These are phyloP conservation scores for Limulus polyphemus DNA, from an alignment of 2,888 invertebrate species.

Conservation along the genomic window DNA sequence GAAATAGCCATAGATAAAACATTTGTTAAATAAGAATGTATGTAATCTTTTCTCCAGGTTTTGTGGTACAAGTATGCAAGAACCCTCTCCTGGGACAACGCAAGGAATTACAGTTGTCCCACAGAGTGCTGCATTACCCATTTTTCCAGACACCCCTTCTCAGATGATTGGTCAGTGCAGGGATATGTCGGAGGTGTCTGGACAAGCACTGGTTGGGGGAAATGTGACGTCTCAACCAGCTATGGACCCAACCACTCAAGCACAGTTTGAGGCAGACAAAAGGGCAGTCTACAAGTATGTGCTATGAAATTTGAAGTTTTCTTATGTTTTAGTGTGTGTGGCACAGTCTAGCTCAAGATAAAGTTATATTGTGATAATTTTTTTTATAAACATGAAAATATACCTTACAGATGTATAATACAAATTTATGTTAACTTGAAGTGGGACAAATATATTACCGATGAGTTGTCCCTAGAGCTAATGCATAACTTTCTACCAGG, in stretches of 20 bases:
- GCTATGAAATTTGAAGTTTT: neutral
- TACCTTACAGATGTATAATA: too few relatives aligned
- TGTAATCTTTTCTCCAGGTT: too few relatives aligned
- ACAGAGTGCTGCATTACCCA: neutral
- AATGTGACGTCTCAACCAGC: constrained; percentile 8
- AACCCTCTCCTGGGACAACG: constrained; percentile 20
- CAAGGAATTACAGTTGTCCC: constrained; percentile 1
- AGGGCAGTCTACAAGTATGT: constrained; percentile 27
- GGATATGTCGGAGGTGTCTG: constrained; percentile 16
- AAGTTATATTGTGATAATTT: neutral
- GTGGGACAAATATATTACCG: too few relatives aligned
- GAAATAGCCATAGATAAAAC: too few relatives aligned
- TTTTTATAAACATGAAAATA: neutral
- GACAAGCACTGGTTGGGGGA: constrained; percentile 14
- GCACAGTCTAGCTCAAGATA: too few relatives aligned
- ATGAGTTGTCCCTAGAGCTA: too few relatives aligned
- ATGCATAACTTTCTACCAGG: too few relatives aligned
- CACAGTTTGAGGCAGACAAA: constrained; percentile 26
- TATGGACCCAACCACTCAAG: constrained; percentile 20
- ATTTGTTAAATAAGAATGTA: too few relatives aligned
- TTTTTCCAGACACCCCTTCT: constrained; percentile 8
- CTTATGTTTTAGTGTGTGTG: neutral
- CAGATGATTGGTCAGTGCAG: constrained; percentile 22
- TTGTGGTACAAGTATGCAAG: constrained; percentile 17
- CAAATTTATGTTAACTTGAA: too few relatives aligned